A percentile compares a stretch with the other conserved stretches of the same genome.
Evolutionary conservation across 2,888 invertebrate species (phyloP).

Genomic region (Apotomis betuletana): DNA sequence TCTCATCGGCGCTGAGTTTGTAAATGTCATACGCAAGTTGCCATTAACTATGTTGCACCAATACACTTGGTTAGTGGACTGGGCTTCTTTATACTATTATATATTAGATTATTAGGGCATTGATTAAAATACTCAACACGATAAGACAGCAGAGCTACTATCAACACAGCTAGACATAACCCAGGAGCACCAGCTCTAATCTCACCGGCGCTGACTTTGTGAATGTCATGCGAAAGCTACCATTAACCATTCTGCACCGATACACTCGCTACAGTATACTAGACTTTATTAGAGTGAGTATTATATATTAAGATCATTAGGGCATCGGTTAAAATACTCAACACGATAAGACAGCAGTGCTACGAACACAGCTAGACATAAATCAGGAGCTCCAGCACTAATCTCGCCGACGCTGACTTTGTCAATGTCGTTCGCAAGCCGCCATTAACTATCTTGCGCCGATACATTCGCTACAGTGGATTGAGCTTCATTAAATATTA

Average conservation of each 20-base stretch:
- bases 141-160: neutral
- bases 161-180: constrained; percentile 2
- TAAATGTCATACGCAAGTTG: constrained; percentile 18
- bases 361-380: constrained; percentile 11
- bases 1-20: constrained; percentile 25
- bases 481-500: too few species aligned
- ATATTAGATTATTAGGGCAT: too few species aligned
- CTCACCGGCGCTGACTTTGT: constrained; percentile 26
- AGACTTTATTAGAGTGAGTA: too few species aligned
- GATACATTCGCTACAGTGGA: neutral
- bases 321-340: too few species aligned
- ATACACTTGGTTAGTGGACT: neutral
- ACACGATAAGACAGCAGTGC: neutral
- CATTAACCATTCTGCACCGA: constrained; percentile 15
- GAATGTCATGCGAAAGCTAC: constrained; percentile 14
- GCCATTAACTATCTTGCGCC: constrained; percentile 14
- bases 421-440: constrained; percentile 21
- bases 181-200: neutral
- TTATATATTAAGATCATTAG: too few species aligned
- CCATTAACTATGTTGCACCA: constrained; percentile 16
- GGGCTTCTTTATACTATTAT: too few species aligned
- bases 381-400: neutral
- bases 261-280: neutral
- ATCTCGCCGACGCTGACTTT: constrained; percentile 30
- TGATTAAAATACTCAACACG: too few species aligned